phyloP scores from a whole-genome alignment of 2,113 vertebrate genomes.

The Urocynchramus pylzowi region DNA sequence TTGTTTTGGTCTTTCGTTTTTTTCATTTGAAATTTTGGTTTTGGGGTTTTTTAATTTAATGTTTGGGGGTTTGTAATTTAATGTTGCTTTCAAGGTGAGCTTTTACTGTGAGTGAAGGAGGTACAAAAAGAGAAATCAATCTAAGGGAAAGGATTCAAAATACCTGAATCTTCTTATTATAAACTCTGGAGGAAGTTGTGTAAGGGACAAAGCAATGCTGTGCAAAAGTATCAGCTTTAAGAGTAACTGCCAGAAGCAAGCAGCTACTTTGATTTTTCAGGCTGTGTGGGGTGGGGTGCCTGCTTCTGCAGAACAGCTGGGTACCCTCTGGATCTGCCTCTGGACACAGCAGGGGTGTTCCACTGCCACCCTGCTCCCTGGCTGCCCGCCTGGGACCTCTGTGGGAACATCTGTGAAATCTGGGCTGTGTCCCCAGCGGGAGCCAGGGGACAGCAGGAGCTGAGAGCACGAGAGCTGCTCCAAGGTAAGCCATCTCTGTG shows the following conservation, averaged over 20 bases:
- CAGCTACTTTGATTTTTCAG: not conserved
- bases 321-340: not conserved
- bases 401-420: not conserved
- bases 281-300: accelerated
- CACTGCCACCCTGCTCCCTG: accelerated
- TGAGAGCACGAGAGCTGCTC: not conserved
- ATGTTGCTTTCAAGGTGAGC: not conserved
- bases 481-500: not conserved
- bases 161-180: not conserved
- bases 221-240: not conserved
- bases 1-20: not conserved
- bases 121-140: accelerated
- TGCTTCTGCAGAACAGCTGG: not conserved
- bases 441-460: not conserved
- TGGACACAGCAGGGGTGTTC: accelerated
- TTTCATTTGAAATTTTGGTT: not conserved
- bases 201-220: not conserved
- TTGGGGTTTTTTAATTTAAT: accelerated
- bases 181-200: not conserved
- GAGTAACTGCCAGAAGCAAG: not conserved
- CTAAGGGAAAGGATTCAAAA: not conserved
- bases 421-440: accelerated
- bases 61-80: not conserved
- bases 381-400: not conserved
- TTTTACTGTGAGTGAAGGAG: not conserved